Evolutionary conservation across 2,797 vertebrate species (phyloP), one percentile per base, ranked within the genome.

Genomic region (Xiphophorus birchmanni): DNA sequence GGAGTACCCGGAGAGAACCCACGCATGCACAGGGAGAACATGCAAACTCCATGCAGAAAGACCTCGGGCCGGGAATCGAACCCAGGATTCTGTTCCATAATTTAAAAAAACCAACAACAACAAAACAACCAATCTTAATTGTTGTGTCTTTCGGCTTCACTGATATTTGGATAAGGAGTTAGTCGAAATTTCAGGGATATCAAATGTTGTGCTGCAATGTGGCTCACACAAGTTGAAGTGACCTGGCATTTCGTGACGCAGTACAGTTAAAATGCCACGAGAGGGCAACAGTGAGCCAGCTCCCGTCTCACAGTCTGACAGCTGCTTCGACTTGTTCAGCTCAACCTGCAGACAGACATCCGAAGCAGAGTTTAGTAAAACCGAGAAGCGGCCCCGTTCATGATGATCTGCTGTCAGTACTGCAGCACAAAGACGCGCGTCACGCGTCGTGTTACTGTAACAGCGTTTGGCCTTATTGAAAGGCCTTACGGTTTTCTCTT

Each of bases 221-320:
- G 60, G 17, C 37, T 37, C 17, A 1, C 60, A 21, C n/a, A 48
- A 32, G n/a, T 74, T 47, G 45, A 4, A 9, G 17, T 32, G 29
- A 17, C 44, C 44, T 47, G 71, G 17, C 63, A 40, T 21, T 40
- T 67, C 40, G 10, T 40, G 18, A 67, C 2, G 3, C 35, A 40
- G 35, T 73, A 47, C 52, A 73, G 1, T 5, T 44, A 67, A 75
- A 56, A 8, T 45, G 56, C 88, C 93, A 90, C 86, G 37, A 86
- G 91, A 73, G 88, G 92, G 91, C 87, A 56, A 75, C 80, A 81
- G 48, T 10, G 12, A 74, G 77, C 74, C n/a, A 40, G 44, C 10
- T 69, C 18, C 71, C 2, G 40, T 67, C 15, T 65, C 56, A 26
- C 76, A 5, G 58, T 60, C 29, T 17, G 56, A 1, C 52, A 76